Evolutionary conservation across 2,797 vertebrate genomes (phyloP).

Genomic region (Enteromius radiatus): DNA sequence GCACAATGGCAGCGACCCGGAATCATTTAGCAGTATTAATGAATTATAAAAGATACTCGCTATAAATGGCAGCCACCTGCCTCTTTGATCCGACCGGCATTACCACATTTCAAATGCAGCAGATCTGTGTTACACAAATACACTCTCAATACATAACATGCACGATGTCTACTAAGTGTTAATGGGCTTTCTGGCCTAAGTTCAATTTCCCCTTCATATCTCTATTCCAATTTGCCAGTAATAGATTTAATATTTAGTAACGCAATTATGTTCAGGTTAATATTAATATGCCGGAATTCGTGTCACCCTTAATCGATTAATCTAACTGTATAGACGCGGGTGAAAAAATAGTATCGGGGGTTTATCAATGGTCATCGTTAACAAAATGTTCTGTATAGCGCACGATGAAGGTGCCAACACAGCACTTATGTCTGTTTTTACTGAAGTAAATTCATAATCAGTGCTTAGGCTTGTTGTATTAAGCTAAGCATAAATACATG

Average conservation of each 20-base stretch:
- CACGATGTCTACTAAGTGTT: neutral
- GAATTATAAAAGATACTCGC: conserved; percentile 6
- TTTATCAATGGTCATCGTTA: too few species aligned
- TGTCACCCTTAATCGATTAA: neutral
- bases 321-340: too few species aligned
- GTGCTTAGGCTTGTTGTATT: too few species aligned
- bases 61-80: conserved; percentile 25
- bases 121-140: neutral
- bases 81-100: conserved; percentile 15
- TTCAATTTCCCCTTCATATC: too few species aligned
- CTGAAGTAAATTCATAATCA: too few species aligned
- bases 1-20: neutral
- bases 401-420: too few species aligned
- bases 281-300: neutral
- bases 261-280: neutral
- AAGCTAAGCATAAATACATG: too few species aligned
- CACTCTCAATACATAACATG: neutral
- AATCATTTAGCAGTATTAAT: neutral
- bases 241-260: neutral
- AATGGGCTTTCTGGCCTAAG: neutral
- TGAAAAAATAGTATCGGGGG: too few species aligned
- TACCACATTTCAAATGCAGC: neutral
- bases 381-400: too few species aligned
- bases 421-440: too few species aligned
- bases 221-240: neutral